Evolutionary conservation across 1,140 invertebrate species (phyloP).

Genomic region (Rhopalosiphum padi): DNA sequence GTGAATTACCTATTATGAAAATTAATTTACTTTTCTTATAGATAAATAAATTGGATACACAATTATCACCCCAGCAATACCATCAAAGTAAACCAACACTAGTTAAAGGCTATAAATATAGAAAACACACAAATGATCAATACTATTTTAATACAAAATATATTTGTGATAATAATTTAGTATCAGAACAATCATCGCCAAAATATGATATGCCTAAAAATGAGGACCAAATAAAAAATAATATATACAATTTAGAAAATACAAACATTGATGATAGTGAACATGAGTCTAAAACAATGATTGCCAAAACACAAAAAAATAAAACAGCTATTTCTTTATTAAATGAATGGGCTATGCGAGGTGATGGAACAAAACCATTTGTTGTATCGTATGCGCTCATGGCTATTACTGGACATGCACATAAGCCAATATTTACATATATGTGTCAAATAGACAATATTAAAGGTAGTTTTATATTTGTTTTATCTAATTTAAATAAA

Average conservation of each 20-base stretch:
- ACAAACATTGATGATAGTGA: not conserved
- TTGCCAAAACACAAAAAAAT: not conserved
- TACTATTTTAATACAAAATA: not conserved
- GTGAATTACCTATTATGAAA: not conserved
- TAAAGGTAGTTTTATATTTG: constrained; percentile 15
- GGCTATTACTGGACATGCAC: not conserved
- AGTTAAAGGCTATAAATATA: not conserved
- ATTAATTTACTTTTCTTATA: not conserved
- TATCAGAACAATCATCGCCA: not conserved
- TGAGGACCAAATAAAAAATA: not conserved
- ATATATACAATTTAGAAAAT: not conserved
- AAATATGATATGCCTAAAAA: not conserved
- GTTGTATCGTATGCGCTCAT: not conserved
- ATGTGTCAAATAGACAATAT: constrained; percentile 5
- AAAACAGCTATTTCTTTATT: constrained; percentile 36
- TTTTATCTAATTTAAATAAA: not conserved
- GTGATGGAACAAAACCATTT: not conserved
- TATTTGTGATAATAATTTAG: not conserved
- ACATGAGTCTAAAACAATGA: not conserved
- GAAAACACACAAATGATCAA: not conserved
- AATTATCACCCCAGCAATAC: not conserved
- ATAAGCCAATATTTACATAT: constrained; percentile 47
- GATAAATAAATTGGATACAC: not conserved
- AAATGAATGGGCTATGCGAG: constrained; percentile 28
- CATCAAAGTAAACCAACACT: not conserved